Percentiles rank a stretch among this genome's conserved stretches.
These are phyloP conservation scores for Charanyca ferruginea DNA, from an alignment of 2,888 invertebrate genomes.

Conservation along the genomic window DNA sequence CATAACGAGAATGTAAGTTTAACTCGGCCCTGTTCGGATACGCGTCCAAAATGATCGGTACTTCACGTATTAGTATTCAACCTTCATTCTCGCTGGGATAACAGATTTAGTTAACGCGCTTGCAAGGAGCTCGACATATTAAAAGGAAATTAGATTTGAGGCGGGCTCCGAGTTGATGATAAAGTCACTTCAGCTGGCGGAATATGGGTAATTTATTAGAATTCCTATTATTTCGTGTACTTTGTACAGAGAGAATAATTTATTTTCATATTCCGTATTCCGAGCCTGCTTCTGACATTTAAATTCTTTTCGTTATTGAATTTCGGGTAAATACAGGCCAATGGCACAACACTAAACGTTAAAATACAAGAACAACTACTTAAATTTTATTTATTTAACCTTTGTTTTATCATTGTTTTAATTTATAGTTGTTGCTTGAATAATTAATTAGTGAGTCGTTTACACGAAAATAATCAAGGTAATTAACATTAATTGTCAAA, in stretches of 20 bases:
- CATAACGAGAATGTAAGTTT: constrained; percentile 39
- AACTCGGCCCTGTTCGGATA: constrained; percentile 24
- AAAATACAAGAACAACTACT: constrained; percentile 41
- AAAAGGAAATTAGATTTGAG: constrained; percentile 70
- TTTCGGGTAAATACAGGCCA: constrained; percentile 43
- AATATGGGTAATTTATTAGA: constrained; percentile 53
- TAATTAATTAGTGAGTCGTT: constrained; percentile 38
- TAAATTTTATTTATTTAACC: constrained; percentile 46
- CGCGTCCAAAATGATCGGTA: constrained; percentile 43
- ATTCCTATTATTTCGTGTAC: constrained; percentile 49
- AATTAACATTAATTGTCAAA: constrained; percentile 33
- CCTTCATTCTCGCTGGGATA: constrained; percentile 53
- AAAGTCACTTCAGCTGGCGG: constrained; percentile 41
- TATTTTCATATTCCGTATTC: constrained; percentile 36
- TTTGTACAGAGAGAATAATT: constrained; percentile 38
- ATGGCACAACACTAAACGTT: constrained; percentile 38
- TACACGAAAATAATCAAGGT: constrained; percentile 37
- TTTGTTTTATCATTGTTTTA: constrained; percentile 50
- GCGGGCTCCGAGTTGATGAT: constrained; percentile 44
- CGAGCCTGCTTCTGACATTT: constrained; percentile 38
- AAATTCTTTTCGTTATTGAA: constrained; percentile 41
- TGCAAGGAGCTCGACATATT: constrained; percentile 63
- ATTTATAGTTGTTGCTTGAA: constrained; percentile 37
- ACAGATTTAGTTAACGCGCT: constrained; percentile 62
- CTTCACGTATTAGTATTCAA: constrained; percentile 57